These are phyloP conservation scores for Ophioninae sp. DNA, from an alignment of 2,888 invertebrate species.

Conservation along the genomic window DNA sequence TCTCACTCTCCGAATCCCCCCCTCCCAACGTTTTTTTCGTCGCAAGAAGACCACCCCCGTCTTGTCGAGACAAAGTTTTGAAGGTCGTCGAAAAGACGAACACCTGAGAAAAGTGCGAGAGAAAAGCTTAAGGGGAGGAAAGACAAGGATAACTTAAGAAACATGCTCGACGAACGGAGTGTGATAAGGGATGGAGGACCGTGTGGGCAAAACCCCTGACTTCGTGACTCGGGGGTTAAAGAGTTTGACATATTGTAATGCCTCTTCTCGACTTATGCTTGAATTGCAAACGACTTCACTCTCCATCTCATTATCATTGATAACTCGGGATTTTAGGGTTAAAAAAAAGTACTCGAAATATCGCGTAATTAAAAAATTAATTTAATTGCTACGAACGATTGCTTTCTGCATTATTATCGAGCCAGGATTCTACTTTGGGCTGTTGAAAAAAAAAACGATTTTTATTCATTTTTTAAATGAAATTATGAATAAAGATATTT, in stretches of 20 bases:
- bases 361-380: not conserved
- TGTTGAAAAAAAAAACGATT: too few species aligned
- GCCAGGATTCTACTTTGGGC: too few species aligned
- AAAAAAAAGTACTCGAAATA: constrained; percentile 8
- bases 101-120: constrained; percentile 28
- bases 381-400: too few species aligned
- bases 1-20: not conserved
- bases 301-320: constrained; percentile 17
- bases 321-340: constrained; percentile 37
- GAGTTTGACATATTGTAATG: constrained; percentile 43
- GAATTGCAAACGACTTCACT: constrained; percentile 12
- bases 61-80: constrained; percentile 46
- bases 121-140: not conserved
- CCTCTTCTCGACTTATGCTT: constrained; percentile 19
- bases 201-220: constrained; percentile 12
- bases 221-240: constrained; percentile 51
- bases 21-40: constrained; percentile 7
- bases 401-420: too few species aligned
- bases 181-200: not conserved
- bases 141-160: constrained; percentile 44
- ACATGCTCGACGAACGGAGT: not conserved
- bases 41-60: not conserved
- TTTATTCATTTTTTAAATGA: too few species aligned
- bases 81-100: constrained; percentile 44
- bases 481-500: too few species aligned